Percentiles rank a stretch among this genome's conserved stretches.
phyloP scores from a whole-genome alignment of 2,113 vertebrate genomes.

The Calidris pugnax region DNA sequence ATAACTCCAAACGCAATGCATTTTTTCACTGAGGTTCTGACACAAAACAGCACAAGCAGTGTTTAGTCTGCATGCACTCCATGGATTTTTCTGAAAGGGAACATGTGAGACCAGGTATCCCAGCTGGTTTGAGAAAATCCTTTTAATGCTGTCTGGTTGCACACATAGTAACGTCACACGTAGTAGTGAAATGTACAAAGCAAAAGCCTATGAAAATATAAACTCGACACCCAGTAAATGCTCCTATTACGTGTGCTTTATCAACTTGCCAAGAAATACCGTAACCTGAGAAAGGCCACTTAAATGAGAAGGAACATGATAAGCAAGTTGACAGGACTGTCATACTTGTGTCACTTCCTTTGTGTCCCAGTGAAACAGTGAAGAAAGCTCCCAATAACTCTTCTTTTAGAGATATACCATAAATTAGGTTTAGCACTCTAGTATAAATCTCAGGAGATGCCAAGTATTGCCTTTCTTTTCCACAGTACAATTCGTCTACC shows the following conservation, averaged over 20 bases:
- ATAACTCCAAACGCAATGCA: background rate
- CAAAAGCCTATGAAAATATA: background rate
- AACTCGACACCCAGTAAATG: background rate
- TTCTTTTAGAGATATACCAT: background rate
- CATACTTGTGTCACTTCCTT: background rate
- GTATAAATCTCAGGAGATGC: background rate
- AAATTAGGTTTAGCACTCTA: background rate
- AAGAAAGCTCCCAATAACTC: background rate
- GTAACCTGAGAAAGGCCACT: background rate
- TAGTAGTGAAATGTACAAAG: background rate
- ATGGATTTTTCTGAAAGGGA: background rate
- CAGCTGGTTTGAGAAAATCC: background rate
- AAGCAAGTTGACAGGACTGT: background rate
- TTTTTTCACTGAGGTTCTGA: background rate
- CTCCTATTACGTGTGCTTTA: background rate
- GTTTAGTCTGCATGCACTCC: background rate
- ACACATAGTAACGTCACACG: background rate
- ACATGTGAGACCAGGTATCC: background rate
- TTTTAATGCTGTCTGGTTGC: background rate
- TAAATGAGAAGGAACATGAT: background rate
- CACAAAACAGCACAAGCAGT: background rate
- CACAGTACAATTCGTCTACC: background rate
- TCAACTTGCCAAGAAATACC: background rate
- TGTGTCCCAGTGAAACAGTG: background rate
- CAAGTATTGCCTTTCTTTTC: background rate